Base-by-base conservation (phyloP, 2,888 invertebrate genomes). In the Drosophila mimetica region DNA sequence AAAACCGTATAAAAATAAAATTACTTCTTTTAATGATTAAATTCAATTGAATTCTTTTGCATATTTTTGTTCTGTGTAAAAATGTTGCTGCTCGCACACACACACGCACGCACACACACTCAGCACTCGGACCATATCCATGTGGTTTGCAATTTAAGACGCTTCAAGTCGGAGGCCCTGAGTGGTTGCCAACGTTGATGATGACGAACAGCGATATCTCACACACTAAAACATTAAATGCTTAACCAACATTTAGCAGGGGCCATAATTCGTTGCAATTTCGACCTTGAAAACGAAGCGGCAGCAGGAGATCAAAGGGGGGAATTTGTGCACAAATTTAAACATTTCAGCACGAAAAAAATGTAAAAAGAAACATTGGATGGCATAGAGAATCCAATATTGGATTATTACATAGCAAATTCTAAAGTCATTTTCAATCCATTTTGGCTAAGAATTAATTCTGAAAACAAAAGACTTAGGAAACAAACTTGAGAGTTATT, bases 111-210 rank as follows among this genome's bases (percentile, higher is more conserved):
- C 13, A 39, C 18, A 48, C 36, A 25, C 25, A 51, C 14, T 9
- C 13, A 39, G 14, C 44, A 44, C 25, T 30, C 55, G 37, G 58
- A 41, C 39, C 50, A 41, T 51, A 25, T 64, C 66, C 86, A 85
- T 85, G 82, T 76, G 82, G 87, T 82, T 82, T 87, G 82, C 86
- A 82, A 87, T 82, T 87, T 85, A 87, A 82, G 82, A 87, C 86
- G 82, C 87, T 57, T 36, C 58, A 70, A 70, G 70, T 32, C 48
- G 67, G 30, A 65, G 64, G 42, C 64, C 64, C 64, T 51, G 66
- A 51, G 51, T 65, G 51, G 34, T 51, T 63, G 63, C 32, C 50
- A 34, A 41, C 51, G 64, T 28, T 65, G 51, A 55, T 46, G 46
- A 71, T 72, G 65, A 74, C 41, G 66, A 53, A 50, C 71, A 30